These are phyloP conservation scores for Brachynemurus nebulosus DNA, from an alignment of 2,888 invertebrate genomes.

Conservation along the genomic window DNA sequence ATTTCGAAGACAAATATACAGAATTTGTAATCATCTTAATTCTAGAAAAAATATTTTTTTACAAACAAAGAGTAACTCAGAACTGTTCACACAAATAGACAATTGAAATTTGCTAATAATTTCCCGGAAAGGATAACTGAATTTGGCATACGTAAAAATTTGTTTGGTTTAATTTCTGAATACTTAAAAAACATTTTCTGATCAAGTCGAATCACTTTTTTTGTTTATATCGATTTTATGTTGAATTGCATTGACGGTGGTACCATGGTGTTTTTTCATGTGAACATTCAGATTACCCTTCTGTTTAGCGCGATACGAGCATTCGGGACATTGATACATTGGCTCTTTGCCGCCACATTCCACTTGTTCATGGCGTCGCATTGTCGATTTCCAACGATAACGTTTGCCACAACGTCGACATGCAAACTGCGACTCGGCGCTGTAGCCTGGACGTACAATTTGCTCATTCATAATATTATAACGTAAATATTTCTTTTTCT, in stretches of 20 bases:
- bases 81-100: too few relatives aligned
- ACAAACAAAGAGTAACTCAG: too few relatives aligned
- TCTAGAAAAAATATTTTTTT: too few relatives aligned
- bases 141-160: too few relatives aligned
- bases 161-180: background rate
- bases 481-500: constrained; percentile 17
- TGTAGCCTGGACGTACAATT: constrained; percentile 28
- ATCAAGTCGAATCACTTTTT: background rate
- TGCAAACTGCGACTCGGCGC: constrained; percentile 47
- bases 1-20: too few relatives aligned
- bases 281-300: constrained; percentile 71
- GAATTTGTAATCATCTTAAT: too few relatives aligned
- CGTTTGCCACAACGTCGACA: constrained; percentile 75
- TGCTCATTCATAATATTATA: constrained; percentile 20
- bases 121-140: too few relatives aligned
- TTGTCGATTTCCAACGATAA: constrained; percentile 75
- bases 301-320: constrained; percentile 65
- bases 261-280: constrained; percentile 59
- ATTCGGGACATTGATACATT: constrained; percentile 66
- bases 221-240: background rate
- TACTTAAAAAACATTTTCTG: constrained; percentile 1
- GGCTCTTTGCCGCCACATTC: constrained; percentile 74
- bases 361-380: constrained; percentile 68
- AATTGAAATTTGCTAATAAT: too few relatives aligned
- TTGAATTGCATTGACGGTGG: background rate